A percentile compares a stretch with the other conserved stretches of the same genome.
These are phyloP conservation scores for Drosophila tani DNA, from an alignment of 1,140 invertebrate genomes.

Conservation along the genomic window DNA sequence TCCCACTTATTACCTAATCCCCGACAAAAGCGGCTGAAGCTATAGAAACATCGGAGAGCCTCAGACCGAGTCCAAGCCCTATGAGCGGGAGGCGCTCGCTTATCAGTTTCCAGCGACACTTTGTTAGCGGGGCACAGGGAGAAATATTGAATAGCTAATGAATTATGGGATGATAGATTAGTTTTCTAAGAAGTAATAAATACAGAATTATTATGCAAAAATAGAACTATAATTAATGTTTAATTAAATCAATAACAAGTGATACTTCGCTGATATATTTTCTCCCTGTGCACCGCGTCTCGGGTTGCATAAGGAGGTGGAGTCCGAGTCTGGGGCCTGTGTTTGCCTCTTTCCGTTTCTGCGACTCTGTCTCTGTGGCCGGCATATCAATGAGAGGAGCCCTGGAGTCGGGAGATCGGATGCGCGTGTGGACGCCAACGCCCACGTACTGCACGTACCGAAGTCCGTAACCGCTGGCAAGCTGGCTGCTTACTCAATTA, in stretches of 20 bases:
- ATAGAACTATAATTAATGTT: too few species aligned
- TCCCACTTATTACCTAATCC: conserved; percentile 64
- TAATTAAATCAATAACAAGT: too few species aligned
- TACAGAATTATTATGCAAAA: too few species aligned
- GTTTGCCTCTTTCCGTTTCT: conserved; percentile 19
- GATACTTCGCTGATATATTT: not conserved
- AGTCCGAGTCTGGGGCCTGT: conserved; percentile 9
- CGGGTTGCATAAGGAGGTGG: conserved; percentile 55
- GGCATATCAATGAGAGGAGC: conserved; percentile 74
- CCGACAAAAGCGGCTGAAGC: conserved; percentile 12
- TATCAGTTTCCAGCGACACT: conserved; percentile 33
- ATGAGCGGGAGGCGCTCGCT: conserved; percentile 25
- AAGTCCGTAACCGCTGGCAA: conserved; percentile 6
- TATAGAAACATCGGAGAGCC: not conserved
- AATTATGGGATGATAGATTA: too few species aligned
- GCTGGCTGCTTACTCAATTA: conserved; percentile 69
- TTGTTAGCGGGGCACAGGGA: not conserved
- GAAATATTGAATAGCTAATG: not conserved
- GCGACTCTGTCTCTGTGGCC: conserved; percentile 33
- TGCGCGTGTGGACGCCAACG: conserved; percentile 47
- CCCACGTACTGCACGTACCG: conserved; percentile 52
- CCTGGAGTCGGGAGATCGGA: conserved; percentile 29
- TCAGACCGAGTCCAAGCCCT: conserved; percentile 12
- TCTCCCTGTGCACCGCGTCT: not conserved
- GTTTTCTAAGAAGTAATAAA: too few species aligned